Evolutionary conservation across 1,140 invertebrate species (phyloP), one percentile per base, ranked within the genome.

Genomic region (Diorhabda sublineata): DNA sequence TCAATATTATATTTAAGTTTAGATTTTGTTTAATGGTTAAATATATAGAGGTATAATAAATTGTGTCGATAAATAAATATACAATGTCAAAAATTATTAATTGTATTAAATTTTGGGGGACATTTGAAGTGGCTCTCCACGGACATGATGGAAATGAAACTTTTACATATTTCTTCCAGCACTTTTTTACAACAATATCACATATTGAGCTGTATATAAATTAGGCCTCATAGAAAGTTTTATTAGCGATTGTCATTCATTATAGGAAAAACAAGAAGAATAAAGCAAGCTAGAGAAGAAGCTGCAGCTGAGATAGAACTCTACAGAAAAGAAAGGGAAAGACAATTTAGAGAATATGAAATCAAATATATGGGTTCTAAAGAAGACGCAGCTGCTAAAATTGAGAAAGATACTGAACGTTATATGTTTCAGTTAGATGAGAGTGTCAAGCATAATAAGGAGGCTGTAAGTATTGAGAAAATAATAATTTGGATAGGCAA

Each of bases 251-350:
- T 26, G 26, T 26, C 26, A 8, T 11, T 45, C 59, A n/a, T 64
- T 71, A 60, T 76, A 97, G 95, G 96, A 74, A 99, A 99, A 88
- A 94, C 96, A 70, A 91, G 92, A 79, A 88, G 97, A 80, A 88
- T 99, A 82, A 99, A 98, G 84, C 96, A 99, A 84, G 98, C 98
- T 42, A 98, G 99, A 83, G 97, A 99, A 81, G 98, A 99, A 84
- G 98, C 98, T 69, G 95, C 97, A 77, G 91, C 94, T 81, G 98
- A 99, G 82, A 97, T 99, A 78, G 96, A 99, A 81, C 94, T 94
- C 78, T 99, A 98, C 84, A 92, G 94, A 78, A 88, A 91, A 80
- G 96, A 98, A 83, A 85, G 93, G 47, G 94, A 97, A 80, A 89
- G 87, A 71, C 88, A 92, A 76, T 99, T 98, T 81, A 93, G 93